These are phyloP conservation scores for Fregata magnificens DNA, from an alignment of 2,113 vertebrate species.

Conservation along the genomic window DNA sequence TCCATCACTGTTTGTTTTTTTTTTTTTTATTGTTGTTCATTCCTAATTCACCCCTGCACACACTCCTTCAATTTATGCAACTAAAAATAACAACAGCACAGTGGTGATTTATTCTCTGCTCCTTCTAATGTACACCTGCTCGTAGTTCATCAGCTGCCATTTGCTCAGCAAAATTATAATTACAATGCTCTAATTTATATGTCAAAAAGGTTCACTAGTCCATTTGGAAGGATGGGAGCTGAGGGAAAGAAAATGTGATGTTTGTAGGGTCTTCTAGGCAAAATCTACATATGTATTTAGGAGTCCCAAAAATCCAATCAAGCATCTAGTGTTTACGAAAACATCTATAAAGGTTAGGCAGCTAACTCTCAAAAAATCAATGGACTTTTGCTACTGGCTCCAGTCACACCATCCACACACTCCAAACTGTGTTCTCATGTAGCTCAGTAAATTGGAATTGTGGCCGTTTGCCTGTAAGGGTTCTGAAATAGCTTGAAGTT, in stretches of 20 bases:
- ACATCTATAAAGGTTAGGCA: neutral
- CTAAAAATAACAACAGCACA: neutral
- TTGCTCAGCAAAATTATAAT: conserved; percentile 16
- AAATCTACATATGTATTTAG: neutral
- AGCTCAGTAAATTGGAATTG: neutral
- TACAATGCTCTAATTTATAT: neutral
- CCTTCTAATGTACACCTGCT: neutral
- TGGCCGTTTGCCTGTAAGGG: neutral
- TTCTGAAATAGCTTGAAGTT: neutral
- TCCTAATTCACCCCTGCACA: neutral
- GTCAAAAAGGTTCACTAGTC: neutral
- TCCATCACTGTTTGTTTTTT: neutral
- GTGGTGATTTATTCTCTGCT: neutral
- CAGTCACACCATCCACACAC: neutral
- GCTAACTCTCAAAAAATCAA: neutral
- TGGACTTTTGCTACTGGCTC: neutral
- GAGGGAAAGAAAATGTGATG: neutral
- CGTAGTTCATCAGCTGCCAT: neutral
- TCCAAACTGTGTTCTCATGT: neutral
- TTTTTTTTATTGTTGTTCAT: neutral
- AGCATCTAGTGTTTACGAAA: neutral
- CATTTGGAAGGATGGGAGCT: neutral
- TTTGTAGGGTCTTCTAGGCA: neutral
- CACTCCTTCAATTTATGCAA: neutral
- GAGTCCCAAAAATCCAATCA: neutral